Conservation (phyloP, 2,113 vertebrate genomes). For the Crotalus horridus region DNA sequence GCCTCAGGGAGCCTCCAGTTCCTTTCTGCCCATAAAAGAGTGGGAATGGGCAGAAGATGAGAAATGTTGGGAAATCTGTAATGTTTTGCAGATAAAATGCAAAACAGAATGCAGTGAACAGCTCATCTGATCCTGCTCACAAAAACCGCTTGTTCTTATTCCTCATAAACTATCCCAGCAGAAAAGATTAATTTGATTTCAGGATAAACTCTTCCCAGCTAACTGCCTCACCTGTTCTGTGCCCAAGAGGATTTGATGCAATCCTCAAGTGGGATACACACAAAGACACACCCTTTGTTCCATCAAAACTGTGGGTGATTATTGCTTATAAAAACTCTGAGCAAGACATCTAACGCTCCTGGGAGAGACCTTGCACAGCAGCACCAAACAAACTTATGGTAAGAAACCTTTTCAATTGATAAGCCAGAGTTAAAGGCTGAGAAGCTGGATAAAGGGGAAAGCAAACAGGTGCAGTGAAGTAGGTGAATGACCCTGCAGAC, state of each 20-base stretch:
- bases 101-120: background rate
- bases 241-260: background rate
- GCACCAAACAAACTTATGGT: accelerated
- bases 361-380: background rate
- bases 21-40: conserved; percentile 33
- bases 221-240: background rate
- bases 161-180: conserved; percentile 23
- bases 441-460: background rate
- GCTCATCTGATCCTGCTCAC: background rate
- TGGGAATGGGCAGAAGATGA: background rate
- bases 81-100: background rate
- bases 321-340: background rate
- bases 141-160: background rate
- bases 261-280: accelerated
- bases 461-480: background rate
- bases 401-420: background rate
- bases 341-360: conserved; percentile 16
- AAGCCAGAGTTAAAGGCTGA: background rate
- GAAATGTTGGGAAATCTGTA: conserved; percentile 39
- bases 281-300: background rate
- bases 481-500: background rate
- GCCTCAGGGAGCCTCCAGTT: background rate
- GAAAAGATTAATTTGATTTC: background rate
- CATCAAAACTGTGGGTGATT: background rate
- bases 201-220: background rate